A percentile compares a stretch with the other conserved stretches of the same genome.
phyloP scores from a whole-genome alignment of 2,113 vertebrate species.

The Atherinomorus stipes region DNA sequence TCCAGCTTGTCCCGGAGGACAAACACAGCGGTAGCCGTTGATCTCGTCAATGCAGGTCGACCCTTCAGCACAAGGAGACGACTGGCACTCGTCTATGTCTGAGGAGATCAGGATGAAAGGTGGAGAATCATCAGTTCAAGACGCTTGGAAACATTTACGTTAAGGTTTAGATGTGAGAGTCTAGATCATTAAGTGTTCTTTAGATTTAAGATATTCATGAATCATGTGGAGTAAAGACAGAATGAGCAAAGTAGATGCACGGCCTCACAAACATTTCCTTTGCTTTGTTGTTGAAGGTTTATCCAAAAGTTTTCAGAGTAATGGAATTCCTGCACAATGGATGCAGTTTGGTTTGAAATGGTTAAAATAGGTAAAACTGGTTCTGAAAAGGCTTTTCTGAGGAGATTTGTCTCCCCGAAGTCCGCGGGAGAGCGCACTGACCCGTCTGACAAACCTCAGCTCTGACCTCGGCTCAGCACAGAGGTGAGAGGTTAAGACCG shows the following conservation, averaged over 20 bases:
- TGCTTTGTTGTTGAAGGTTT: not conserved
- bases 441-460: conserved; percentile 46
- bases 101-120: not conserved
- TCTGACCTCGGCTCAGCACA: conserved; percentile 51
- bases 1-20: conserved; percentile 89
- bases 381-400: conserved; percentile 44
- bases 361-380: conserved; percentile 20
- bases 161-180: too few relatives aligned
- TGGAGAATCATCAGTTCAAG: too few relatives aligned
- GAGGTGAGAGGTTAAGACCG: conserved; percentile 54
- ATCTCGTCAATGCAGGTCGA: conserved; percentile 94
- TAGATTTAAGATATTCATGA: too few relatives aligned
- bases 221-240: too few relatives aligned
- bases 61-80: conserved; percentile 91
- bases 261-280: too few relatives aligned
- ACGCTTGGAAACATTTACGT: too few relatives aligned
- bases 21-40: conserved; percentile 90
- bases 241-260: too few relatives aligned
- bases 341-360: conserved; percentile 1
- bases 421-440: conserved; percentile 62
- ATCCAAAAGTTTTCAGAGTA: conserved; percentile 15
- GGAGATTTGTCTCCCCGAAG: conserved; percentile 45
- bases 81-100: conserved; percentile 98
- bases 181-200: too few relatives aligned
- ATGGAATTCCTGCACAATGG: conserved; percentile 26